Evolutionary conservation across 2,888 invertebrate species (phyloP).

Genomic region (Nowickia ferox): DNA sequence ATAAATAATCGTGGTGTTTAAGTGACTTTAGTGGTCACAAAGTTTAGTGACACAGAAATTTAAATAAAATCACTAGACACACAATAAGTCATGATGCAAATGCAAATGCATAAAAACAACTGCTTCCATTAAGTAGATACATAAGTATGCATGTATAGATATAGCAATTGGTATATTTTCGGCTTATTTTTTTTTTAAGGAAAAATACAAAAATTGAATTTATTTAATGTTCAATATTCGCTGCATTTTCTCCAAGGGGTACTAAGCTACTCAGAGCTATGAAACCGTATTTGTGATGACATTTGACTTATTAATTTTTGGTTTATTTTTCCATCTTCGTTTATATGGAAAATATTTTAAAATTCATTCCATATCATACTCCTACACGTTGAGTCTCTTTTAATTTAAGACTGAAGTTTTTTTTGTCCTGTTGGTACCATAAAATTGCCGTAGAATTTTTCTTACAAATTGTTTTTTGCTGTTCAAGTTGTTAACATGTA

Average conservation of each 20-base stretch:
- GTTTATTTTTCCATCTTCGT: constrained; percentile 33
- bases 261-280: constrained; percentile 26
- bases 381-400: constrained; percentile 61
- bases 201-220: constrained; percentile 46
- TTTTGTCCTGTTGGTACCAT: constrained; percentile 30
- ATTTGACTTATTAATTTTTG: constrained; percentile 63
- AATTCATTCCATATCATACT: constrained; percentile 53
- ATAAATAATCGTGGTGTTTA: constrained; percentile 71
- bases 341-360: constrained; percentile 41
- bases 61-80: constrained; percentile 69
- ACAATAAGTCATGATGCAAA: constrained; percentile 55
- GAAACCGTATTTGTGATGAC: constrained; percentile 59
- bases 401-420: constrained; percentile 26
- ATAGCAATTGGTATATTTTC: background rate
- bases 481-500: constrained; percentile 59
- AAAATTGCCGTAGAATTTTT: constrained; percentile 47
- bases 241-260: constrained; percentile 14
- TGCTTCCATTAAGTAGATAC: background rate
- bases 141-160: background rate
- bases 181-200: background rate
- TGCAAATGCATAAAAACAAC: constrained; percentile 21
- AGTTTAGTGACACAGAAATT: constrained; percentile 71
- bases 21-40: constrained; percentile 69
- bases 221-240: constrained; percentile 53
- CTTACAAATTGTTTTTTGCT: constrained; percentile 67